phyloP scores from a whole-genome alignment of 2,113 vertebrate species.

The Perognathus longimembris region DNA sequence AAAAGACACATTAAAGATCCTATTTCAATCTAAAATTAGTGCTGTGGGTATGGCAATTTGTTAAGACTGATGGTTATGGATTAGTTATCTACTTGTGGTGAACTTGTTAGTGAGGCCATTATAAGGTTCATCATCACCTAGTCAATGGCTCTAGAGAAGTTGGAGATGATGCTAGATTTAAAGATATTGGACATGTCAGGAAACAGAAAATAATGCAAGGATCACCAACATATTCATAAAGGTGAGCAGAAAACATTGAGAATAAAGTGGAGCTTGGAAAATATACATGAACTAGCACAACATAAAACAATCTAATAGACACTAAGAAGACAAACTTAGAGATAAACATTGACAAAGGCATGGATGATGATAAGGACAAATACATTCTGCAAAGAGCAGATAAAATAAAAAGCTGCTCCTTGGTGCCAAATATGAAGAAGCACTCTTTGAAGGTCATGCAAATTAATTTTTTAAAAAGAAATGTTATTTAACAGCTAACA shows the following conservation, averaged over 20 bases:
- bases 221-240: conserved; percentile 34
- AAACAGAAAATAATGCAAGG: conserved; percentile 52
- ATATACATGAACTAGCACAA: neutral
- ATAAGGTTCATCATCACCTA: neutral
- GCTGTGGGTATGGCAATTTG: neutral
- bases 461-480: conserved; percentile 33
- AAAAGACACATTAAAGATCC: conserved; percentile 46
- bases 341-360: conserved; percentile 22
- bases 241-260: conserved; percentile 33
- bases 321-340: conserved; percentile 11
- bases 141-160: neutral
- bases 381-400: conserved; percentile 27
- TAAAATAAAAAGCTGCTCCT: conserved; percentile 45
- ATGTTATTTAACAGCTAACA: neutral
- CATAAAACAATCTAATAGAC: conserved; percentile 51
- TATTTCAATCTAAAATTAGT: conserved; percentile 38
- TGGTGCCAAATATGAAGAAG: neutral
- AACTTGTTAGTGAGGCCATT: neutral
- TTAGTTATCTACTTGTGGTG: neutral
- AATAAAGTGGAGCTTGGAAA: conserved; percentile 30
- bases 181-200: conserved; percentile 25
- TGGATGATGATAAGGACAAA: conserved; percentile 37
- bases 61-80: conserved; percentile 21
- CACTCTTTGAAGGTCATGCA: conserved; percentile 46
- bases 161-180: neutral